Evolutionary conservation across 2,113 vertebrate genomes (phyloP), one percentile per base, ranked within the genome.

Genomic region (Rhineura floridana): DNA sequence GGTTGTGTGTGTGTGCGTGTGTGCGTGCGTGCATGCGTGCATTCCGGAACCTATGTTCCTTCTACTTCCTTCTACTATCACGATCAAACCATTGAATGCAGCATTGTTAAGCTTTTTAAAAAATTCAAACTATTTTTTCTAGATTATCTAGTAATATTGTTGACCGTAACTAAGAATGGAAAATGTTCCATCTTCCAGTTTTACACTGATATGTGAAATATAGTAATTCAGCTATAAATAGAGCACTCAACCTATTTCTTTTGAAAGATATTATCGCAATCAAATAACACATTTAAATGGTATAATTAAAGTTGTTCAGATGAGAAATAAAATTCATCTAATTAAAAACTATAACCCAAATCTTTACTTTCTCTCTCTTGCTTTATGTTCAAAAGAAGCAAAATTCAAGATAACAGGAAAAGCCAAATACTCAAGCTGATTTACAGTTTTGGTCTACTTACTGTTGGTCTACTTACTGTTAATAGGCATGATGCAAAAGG

Each of bases 341-440:
- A 91, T 87, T 90, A 90, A 90, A 87, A 90, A 94, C 50, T 87
- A 1, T 88, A 36, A 87, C 90, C 77, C 82, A 4, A 87, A 90
- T 85, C 42, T 83, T 91, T 36, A 48, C 88, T 62, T 48, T 42
- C 3, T 48, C 36, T 28, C 33, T n/a, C 52, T 67, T 46, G 25
- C 19, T 72, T 7, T 75, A 23, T 88, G 36, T 63, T 93, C 0
- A 44, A 91, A 84, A 0, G 93, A 50, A 82, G 84, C 0, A 93
- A 55, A 82, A 81, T 91, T 95, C 81, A 82, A 85, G 48, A n/a
- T 90, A 46, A 36, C 48, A 88, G 28, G 42, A 55, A 89, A 83
- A 15, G 33, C n/a, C 77, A 80, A 80, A 44, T 28, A 78, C 48
- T 80, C 44, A 25, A 42, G 21, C 1, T 39, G 21, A 9, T 62